A percentile compares a stretch with the other conserved stretches of the same genome.
Evolutionary conservation across 1,140 invertebrate genomes (phyloP).

Genomic region (Papilio glaucus): DNA sequence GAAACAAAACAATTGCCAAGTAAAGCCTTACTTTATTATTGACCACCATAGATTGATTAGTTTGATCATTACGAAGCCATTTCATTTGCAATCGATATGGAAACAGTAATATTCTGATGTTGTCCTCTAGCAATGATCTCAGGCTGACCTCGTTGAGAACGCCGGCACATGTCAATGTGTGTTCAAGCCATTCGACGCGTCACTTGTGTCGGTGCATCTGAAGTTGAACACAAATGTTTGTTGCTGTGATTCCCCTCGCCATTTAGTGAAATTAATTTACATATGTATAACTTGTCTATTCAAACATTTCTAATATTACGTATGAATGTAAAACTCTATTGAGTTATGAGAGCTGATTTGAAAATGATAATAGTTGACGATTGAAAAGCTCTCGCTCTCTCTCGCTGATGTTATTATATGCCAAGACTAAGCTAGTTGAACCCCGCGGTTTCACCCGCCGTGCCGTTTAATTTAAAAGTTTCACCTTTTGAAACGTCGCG

Average conservation of each 20-base stretch:
- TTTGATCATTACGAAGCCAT: background rate
- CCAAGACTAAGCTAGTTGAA: too few relatives aligned
- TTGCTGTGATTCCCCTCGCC: conserved; percentile 19
- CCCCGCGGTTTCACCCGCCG: too few relatives aligned
- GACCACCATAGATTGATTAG: background rate
- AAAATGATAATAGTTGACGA: too few relatives aligned
- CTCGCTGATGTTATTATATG: too few relatives aligned
- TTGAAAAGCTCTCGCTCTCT: too few relatives aligned
- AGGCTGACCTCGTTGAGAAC: background rate
- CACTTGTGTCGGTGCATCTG: conserved; percentile 11
- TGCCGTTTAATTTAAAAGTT: too few relatives aligned
- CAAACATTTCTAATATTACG: background rate
- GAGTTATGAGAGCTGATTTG: too few relatives aligned
- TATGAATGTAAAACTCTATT: background rate
- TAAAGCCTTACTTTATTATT: too few relatives aligned
- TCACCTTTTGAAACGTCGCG: too few relatives aligned
- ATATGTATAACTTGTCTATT: conserved; percentile 1
- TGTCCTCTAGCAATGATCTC: background rate
- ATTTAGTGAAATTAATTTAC: conserved; percentile 17
- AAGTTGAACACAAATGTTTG: conserved; percentile 32
- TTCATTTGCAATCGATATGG: background rate
- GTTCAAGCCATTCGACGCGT: background rate
- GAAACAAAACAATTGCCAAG: too few relatives aligned
- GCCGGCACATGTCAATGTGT: conserved; percentile 27
- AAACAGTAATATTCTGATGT: background rate